These are phyloP conservation scores for Misgurnus anguillicaudatus DNA, from an alignment of 2,113 vertebrate genomes.

Conservation along the genomic window DNA sequence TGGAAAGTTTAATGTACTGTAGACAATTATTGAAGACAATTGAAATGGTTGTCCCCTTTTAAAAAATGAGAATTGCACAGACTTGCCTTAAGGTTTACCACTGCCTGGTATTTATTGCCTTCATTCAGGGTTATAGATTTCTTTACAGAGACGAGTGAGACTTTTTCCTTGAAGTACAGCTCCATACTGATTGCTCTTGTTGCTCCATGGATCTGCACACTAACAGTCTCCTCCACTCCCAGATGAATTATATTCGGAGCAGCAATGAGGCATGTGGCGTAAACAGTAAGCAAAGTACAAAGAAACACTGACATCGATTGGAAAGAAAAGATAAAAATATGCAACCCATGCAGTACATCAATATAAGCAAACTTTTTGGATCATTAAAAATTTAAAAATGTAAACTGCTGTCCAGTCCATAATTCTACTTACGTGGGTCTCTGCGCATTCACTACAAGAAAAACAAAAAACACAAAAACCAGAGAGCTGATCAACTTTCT, in stretches of 20 bases:
- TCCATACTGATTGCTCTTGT: slow-evolving; percentile 42
- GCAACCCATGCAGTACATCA: not conserved
- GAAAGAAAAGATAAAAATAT: not conserved
- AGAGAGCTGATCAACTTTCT: slow-evolving; percentile 31
- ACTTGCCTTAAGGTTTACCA: slow-evolving; percentile 67
- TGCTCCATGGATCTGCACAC: slow-evolving; percentile 67
- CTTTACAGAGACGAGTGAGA: slow-evolving; percentile 21
- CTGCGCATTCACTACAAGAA: slow-evolving; percentile 54
- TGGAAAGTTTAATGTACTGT: not conserved
- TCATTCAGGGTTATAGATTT: slow-evolving; percentile 56
- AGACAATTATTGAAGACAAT: not conserved
- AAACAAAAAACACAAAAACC: slow-evolving; percentile 44
- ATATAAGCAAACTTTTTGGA: not conserved
- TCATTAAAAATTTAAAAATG: not conserved
- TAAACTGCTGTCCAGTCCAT: not conserved
- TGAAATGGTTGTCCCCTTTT: not conserved
- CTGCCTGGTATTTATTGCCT: slow-evolving; percentile 64
- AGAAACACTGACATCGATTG: not conserved
- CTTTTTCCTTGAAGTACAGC: slow-evolving; percentile 59
- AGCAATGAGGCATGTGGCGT: slow-evolving; percentile 68
- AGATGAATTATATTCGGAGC: slow-evolving; percentile 70
- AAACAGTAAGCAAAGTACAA: not conserved
- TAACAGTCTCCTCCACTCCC: slow-evolving; percentile 64
- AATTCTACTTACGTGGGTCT: slow-evolving; percentile 67
- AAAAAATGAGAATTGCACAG: not conserved